Evolutionary conservation across 2,797 vertebrate genomes (phyloP), one percentile per base, ranked within the genome.

Genomic region (Gorsachius magnificus): DNA sequence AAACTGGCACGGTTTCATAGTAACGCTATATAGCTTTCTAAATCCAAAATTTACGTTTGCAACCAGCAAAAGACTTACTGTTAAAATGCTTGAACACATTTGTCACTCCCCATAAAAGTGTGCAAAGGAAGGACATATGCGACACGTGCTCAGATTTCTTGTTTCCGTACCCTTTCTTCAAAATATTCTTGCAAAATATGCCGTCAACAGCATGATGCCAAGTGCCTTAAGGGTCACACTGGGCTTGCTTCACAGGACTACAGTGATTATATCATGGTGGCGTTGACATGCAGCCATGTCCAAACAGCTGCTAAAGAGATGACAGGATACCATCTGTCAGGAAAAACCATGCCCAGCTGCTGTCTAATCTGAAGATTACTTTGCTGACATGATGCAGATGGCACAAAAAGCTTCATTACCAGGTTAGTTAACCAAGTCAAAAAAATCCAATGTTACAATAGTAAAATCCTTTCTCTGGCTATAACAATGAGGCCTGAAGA

Each of bases 251-350:
- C 95, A 94, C 74, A 92, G 93, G 74, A 91, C 15, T 91, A 95
- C 92, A 97, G 46, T 92, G 95, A 96, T 96, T 94, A 90, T 95
- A 97, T 97, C 94, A 89, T 63, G 83, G 77, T 90, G 80, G 93
- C 77, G 65, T 56, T 97, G 97, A 97, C 93, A 97, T 60, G 74
- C 83, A 93, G 94, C 97, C 97, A 96, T 54, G 86, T 96, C 86
- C 95, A 96, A 94, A 94, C 95, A 98, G 98, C 96, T 97, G 97
- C 93, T 72, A 91, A 97, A 88, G 96, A 97, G 84, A 97, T 97
- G 96, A 96, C 94, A 96, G 96, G 85, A 97, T 77, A 46, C 97
- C 97, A 98, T 97, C 97, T 98, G 97, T 97, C 95, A 95, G 89
- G 68, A 92, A 83, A 85, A 94, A 72, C 86, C 90, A 93, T 87